Evolutionary conservation across 1,140 invertebrate genomes (phyloP), one percentile per base, ranked within the genome.

Genomic region (Conus ventricosus): DNA sequence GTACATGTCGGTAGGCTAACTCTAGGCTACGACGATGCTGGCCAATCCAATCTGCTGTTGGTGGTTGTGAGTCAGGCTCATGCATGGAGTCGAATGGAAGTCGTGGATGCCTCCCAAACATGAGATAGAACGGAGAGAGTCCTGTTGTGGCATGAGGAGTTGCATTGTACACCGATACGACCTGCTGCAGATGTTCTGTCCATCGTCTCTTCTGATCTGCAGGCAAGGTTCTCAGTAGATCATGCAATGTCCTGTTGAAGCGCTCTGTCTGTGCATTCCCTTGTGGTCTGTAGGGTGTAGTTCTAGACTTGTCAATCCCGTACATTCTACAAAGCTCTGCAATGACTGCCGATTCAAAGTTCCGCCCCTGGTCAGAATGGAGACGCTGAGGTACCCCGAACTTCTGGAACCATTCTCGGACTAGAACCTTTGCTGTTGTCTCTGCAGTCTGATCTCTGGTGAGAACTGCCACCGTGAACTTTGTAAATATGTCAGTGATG

Each of bases 401-500:
- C 20, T 39, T 55, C 5, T 71, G 51, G 75, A 91, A 91, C 90
- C 90, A 90, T n/a, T 91, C 71, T 57, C 67, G 76, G 11, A 90
- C 87, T 53, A 90, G 54, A 3, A 80, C 85, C 23, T 63, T 88
- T 17, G 89, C 84, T n/a, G 78, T 85, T 20, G 89, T 39, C 39
- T 39, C 39, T 39, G 39, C 39, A 39, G 39, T 39, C 39, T 39
- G 39, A 39, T 39, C 39, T 39, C 39, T 39, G 39, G 39, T 39
- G 39, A 3, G 39, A 39, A 39, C 39, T 39, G 39, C 39, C 39
- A 75, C 51, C n/a, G 82, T 86, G 71, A 63, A 89, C 81, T 87
- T 89, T 4, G 25, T 87, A 63, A 90, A 91, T 1, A 91, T 82
- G 84, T 92, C 92, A 17, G 91, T 92, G 60, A 92, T 89, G 17